A percentile compares a stretch with the other conserved stretches of the same genome.
Evolutionary conservation across 2,888 invertebrate genomes (phyloP).

Genomic region (Zygogramma bicolorata): DNA sequence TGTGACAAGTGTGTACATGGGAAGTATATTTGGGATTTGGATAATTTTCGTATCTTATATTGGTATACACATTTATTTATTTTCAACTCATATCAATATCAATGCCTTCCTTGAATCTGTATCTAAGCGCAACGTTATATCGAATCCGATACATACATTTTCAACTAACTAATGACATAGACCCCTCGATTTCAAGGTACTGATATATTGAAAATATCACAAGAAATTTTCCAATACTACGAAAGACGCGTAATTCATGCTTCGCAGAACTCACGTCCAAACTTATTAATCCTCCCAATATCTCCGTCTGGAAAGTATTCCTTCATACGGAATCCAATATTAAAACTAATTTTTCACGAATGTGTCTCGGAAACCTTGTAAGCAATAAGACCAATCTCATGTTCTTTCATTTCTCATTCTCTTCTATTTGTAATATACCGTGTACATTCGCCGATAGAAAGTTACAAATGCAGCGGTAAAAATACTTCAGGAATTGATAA

Average conservation of each 20-base stretch:
- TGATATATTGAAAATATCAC: neutral
- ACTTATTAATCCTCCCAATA: constrained; percentile 19
- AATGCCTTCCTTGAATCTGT: too few species aligned
- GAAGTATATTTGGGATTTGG: too few species aligned
- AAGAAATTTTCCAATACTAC: neutral
- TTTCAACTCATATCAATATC: too few species aligned
- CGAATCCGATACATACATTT: too few species aligned
- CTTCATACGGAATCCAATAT: constrained; percentile 31
- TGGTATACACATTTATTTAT: too few species aligned
- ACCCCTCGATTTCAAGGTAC: too few species aligned
- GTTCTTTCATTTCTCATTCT: constrained; percentile 13
- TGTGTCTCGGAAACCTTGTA: constrained; percentile 19
- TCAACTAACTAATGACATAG: too few species aligned
- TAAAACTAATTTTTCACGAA: constrained; percentile 31
- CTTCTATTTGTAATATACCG: constrained; percentile 5
- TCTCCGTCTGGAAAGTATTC: constrained; percentile 22
- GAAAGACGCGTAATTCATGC: neutral
- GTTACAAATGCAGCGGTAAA: constrained; percentile 22
- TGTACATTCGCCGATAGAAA: constrained; percentile 12
- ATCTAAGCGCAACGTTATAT: too few species aligned
- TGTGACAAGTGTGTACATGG: too few species aligned
- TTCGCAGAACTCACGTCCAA: neutral
- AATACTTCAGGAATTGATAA: constrained; percentile 21
- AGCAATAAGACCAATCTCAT: constrained; percentile 17
- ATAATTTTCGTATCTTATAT: too few species aligned